These are phyloP conservation scores for Sphyrna mokarran DNA, from an alignment of 2,113 vertebrate species.

Conservation along the genomic window DNA sequence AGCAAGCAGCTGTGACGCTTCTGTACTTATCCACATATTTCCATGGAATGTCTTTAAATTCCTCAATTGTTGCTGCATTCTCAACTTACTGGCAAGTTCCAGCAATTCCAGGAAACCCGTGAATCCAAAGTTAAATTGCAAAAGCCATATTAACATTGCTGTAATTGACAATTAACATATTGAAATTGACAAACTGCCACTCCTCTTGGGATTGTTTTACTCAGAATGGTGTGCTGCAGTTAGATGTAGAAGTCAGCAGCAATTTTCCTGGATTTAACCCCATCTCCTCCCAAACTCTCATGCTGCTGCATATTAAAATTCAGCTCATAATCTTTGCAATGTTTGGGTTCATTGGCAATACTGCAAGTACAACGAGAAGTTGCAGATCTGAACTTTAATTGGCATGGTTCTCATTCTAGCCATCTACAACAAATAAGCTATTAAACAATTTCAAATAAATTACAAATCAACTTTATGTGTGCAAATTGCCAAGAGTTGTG, in stretches of 20 bases:
- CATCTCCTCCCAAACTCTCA: neutral
- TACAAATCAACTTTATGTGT: neutral
- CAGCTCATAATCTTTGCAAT: neutral
- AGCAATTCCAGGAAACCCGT: neutral
- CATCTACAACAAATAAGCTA: no score
- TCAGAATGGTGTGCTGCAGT: neutral
- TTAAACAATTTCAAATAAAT: neutral
- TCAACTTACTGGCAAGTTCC: neutral
- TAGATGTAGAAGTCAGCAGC: neutral
- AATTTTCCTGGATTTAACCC: neutral
- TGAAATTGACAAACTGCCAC: neutral
- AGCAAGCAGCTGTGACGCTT: neutral
- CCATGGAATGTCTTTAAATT: neutral
- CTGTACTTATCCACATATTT: neutral
- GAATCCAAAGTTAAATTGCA: neutral
- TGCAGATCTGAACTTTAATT: neutral
- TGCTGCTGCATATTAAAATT: neutral
- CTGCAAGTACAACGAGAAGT: neutral
- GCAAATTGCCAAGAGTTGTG: neutral
- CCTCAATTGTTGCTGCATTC: neutral
- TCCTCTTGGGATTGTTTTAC: neutral
- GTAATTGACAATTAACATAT: neutral
- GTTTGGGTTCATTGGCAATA: neutral
- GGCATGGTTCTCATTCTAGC: neutral
- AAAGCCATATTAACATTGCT: neutral